Conservation (phyloP, 2,888 invertebrate species). For the Carterocephalus palaemon region DNA sequence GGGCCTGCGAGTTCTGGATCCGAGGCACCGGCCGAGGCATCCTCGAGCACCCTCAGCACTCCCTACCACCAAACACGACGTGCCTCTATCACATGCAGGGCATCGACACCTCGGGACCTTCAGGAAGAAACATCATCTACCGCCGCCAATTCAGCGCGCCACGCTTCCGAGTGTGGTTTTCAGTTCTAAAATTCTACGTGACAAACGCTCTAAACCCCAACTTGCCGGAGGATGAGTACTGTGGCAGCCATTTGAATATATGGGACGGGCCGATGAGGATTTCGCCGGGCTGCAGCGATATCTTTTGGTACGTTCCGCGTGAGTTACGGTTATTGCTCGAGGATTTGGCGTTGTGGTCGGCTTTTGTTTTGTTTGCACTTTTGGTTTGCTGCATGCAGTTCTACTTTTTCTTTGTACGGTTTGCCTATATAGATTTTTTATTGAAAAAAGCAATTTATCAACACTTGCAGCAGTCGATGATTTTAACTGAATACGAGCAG, state of each 20-base stretch:
- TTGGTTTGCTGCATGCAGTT: no score
- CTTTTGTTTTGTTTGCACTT: no score
- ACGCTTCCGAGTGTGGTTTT: conserved; percentile 90
- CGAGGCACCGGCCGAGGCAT: conserved; percentile 88
- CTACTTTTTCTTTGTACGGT: conserved; percentile 1
- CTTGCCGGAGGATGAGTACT: conserved; percentile 85
- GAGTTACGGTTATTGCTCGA: conserved; percentile 17
- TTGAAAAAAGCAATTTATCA: no score
- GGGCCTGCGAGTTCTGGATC: conserved; percentile 91
- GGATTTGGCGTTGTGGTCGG: background rate
- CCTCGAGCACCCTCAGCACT: conserved; percentile 90
- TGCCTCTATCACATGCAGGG: conserved; percentile 90
- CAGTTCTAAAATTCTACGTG: conserved; percentile 91
- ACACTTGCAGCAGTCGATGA: no score
- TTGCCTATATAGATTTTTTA: no score
- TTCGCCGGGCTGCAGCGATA: conserved; percentile 87
- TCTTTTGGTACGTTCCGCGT: conserved; percentile 83
- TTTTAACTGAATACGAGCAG: no score
- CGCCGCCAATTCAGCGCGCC: conserved; percentile 80
- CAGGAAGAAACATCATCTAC: conserved; percentile 76
- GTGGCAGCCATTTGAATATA: conserved; percentile 89
- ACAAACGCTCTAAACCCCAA: conserved; percentile 81
- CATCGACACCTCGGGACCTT: conserved; percentile 80
- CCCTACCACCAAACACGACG: conserved; percentile 91
- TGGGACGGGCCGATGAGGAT: conserved; percentile 91